These are phyloP conservation scores for Tenebrosternarchus preto DNA, from an alignment of 2,113 vertebrate species.

Conservation along the genomic window DNA sequence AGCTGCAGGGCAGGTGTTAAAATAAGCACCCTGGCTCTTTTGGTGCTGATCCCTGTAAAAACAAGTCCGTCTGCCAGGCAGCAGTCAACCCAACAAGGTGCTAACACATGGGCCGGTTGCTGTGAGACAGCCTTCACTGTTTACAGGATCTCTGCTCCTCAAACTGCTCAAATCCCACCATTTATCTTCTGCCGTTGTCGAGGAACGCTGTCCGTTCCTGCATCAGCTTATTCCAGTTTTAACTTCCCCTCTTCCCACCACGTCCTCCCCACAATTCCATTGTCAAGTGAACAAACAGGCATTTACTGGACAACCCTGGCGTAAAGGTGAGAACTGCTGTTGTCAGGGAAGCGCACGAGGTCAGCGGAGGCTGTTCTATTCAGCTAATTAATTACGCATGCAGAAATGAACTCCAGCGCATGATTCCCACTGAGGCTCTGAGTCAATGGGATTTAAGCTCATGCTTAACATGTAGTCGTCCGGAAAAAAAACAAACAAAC, in stretches of 20 bases:
- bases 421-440: constrained; percentile 18
- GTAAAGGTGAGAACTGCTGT: constrained; percentile 26
- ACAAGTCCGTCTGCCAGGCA: constrained; percentile 57
- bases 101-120: constrained; percentile 54
- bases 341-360: constrained; percentile 28
- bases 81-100: constrained; percentile 57
- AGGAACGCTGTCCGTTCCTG: constrained; percentile 33
- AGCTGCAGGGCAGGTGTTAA: constrained; percentile 80
- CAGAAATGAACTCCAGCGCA: constrained; percentile 18
- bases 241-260: not conserved
- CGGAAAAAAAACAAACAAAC: not conserved
- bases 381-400: constrained; percentile 52
- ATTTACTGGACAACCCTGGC: constrained; percentile 31
- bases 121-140: constrained; percentile 51
- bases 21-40: constrained; percentile 74
- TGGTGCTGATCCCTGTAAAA: constrained; percentile 58
- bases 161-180: constrained; percentile 48
- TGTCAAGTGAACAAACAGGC: constrained; percentile 24
- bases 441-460: constrained; percentile 29
- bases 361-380: constrained; percentile 28
- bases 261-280: not conserved
- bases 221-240: constrained; percentile 1
- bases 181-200: constrained; percentile 41
- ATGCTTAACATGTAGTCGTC: constrained; percentile 31
- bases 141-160: constrained; percentile 55